phyloP scores from a whole-genome alignment of 2,797 vertebrate species.

The Bothrops alternatus region DNA sequence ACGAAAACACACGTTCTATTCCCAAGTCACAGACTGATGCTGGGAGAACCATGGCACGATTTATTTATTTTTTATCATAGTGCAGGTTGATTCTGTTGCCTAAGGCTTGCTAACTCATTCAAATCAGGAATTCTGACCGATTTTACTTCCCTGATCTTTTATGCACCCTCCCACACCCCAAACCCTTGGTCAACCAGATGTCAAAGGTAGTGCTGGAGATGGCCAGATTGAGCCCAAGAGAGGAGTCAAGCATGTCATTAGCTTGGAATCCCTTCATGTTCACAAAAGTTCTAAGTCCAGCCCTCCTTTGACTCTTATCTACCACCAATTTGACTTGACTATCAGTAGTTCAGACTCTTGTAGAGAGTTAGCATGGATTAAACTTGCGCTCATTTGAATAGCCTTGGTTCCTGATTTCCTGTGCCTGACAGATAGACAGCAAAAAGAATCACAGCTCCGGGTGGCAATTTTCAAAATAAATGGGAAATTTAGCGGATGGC shows the following conservation, averaged over 20 bases:
- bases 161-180: background rate
- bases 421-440: background rate
- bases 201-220: background rate
- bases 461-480: background rate
- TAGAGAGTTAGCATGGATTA: background rate
- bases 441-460: background rate
- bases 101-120: background rate
- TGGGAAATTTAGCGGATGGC: background rate
- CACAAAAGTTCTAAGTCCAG: background rate
- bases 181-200: background rate
- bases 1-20: background rate
- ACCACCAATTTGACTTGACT: background rate
- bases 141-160: background rate
- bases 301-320: background rate
- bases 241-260: background rate
- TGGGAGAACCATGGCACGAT: background rate
- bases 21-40: conserved; percentile 16
- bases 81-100: background rate
- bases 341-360: background rate
- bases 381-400: background rate
- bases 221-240: background rate
- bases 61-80: background rate
- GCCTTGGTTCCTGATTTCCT: background rate
- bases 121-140: background rate
- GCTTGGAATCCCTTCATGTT: background rate